These are phyloP conservation scores for Orgyia antiqua DNA, from an alignment of 2,888 invertebrate genomes.

Conservation along the genomic window DNA sequence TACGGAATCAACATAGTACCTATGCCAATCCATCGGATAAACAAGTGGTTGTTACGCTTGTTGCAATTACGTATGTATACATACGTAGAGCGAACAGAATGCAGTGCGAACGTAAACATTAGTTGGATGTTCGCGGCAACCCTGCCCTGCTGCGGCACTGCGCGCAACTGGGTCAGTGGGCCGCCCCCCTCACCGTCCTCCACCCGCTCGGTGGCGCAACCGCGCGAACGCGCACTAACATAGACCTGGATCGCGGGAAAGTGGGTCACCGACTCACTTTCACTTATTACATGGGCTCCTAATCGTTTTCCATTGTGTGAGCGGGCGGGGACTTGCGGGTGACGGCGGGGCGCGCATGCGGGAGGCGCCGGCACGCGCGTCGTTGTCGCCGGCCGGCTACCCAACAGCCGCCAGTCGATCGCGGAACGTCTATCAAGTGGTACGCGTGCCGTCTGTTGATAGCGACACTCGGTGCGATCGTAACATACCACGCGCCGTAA, in stretches of 20 bases:
- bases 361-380: slow-evolving; percentile 75
- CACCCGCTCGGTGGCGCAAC: slow-evolving; percentile 75
- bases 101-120: slow-evolving; percentile 67
- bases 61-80: slow-evolving; percentile 24
- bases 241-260: slow-evolving; percentile 95
- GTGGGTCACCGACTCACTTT: slow-evolving; percentile 94
- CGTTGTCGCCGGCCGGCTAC: slow-evolving; percentile 70
- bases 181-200: slow-evolving; percentile 79
- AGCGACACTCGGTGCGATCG: slow-evolving; percentile 53
- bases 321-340: slow-evolving; percentile 74
- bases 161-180: slow-evolving; percentile 91
- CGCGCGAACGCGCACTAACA: slow-evolving; percentile 83
- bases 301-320: slow-evolving; percentile 84
- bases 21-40: slow-evolving; percentile 6
- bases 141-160: slow-evolving; percentile 80
- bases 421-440: slow-evolving; percentile 61
- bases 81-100: slow-evolving; percentile 30
- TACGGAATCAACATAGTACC: slow-evolving; percentile 1
- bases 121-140: slow-evolving; percentile 69
- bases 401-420: slow-evolving; percentile 63
- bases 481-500: slow-evolving; percentile 59
- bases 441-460: slow-evolving; percentile 50
- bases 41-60: slow-evolving; percentile 9
- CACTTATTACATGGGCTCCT: slow-evolving; percentile 91
- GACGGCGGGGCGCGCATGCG: slow-evolving; percentile 72